Base-by-base conservation (phyloP, 2,888 invertebrate genomes). In the Drosophila fulvimacula region DNA sequence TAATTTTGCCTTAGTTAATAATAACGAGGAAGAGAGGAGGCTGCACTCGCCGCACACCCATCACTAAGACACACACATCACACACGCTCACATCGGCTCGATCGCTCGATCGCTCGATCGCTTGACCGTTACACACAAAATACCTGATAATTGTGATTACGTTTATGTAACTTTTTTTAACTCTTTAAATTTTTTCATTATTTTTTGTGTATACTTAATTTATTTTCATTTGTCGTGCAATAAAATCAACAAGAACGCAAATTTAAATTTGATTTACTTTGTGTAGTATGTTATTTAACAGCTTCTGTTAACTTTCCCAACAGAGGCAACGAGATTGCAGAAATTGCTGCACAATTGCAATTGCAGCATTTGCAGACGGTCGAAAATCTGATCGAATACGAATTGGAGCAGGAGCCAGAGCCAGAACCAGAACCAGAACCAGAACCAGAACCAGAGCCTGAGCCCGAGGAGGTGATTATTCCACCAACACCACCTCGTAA, bases 101-200 rank as follows among this genome's bases (percentile, higher is more conserved):
- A 67, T 57, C 39, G 68, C 51, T 76, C 27, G n/a, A n/a, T n/a
- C n/a, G n/a, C 7, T 39, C 32, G 46, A 67, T 57, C 39, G 68
- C 51, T 76, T n/a, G 27, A 73, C 60, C 73, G 76, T 71, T 57
- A 52, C 65, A 70, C 73, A 72, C 71, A 69, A 81, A 79, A 75
- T 83, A 83, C 83, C 83, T 83, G 83, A 83, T 44, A 73, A 85
- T 83, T 83, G 82, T 83, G 86, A 83, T 82, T 69, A 82, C 70
- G 67, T 73, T 66, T 73, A 55, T 55, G 61, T 62, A 60, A 53
- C 34, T 84, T 59, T 64, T 68, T 34, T 64, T 81, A 74, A 72
- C 66, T 71, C 38, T 73, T 70, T 58, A 44, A 42, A 52, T 46
- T 48, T 59, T 53, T 27, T 58, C 60, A 65, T 68, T 57, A 32